Evolutionary conservation across 2,113 vertebrate genomes (phyloP).

Genomic region (Sinocyclocheilus rhinocerous): DNA sequence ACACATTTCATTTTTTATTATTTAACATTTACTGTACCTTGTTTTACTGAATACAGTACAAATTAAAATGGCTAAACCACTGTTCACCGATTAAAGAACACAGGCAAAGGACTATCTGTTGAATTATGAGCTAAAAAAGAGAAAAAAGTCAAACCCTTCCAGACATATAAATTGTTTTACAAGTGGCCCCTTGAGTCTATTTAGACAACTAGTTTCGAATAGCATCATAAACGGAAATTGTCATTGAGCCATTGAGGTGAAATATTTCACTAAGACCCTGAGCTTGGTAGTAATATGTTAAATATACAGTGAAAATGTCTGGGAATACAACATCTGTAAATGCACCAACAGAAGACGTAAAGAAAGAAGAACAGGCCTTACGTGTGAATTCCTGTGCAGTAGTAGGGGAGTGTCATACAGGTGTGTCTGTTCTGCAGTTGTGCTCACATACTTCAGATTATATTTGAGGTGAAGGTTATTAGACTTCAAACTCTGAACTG

Average conservation of each 20-base stretch:
- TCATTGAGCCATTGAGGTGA: neutral
- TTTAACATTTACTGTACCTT: neutral
- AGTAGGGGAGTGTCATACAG: neutral
- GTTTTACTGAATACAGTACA: neutral
- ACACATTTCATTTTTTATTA: neutral
- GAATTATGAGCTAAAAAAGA: neutral
- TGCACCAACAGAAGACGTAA: neutral
- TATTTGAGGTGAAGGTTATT: slow-evolving; percentile 19
- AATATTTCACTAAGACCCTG: neutral
- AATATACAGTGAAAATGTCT: neutral
- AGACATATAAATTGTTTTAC: neutral
- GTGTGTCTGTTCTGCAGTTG: slow-evolving; percentile 13
- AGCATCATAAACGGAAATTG: neutral
- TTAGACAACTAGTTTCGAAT: neutral
- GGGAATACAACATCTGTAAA: neutral
- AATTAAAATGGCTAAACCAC: neutral
- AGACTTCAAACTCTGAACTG: slow-evolving; percentile 56
- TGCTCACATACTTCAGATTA: slow-evolving; percentile 2
- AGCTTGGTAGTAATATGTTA: slow-evolving; percentile 4
- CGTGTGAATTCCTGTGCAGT: slow-evolving; percentile 3
- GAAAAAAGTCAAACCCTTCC: neutral
- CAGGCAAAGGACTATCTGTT: neutral
- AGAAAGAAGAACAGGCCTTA: slow-evolving; percentile 15
- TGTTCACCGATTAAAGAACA: neutral
- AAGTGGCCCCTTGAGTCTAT: neutral